Evolutionary conservation across 1,140 invertebrate genomes (phyloP), one percentile per base, ranked within the genome.

Genomic region (Drosophila carrolli): DNA sequence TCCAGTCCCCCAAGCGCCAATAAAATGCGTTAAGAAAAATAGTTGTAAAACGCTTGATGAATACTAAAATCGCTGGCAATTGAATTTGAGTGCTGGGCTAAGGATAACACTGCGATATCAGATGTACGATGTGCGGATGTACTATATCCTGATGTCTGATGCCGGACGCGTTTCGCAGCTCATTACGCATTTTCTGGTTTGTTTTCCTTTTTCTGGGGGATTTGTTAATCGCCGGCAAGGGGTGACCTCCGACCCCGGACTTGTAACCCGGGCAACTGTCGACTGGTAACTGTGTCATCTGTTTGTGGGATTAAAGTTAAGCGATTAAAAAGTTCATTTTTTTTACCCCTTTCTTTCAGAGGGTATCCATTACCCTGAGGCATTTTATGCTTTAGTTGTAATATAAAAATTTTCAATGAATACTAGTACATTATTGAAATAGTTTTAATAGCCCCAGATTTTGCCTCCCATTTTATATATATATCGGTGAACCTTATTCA

Each of bases 11-110:
- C 62, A 47, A 90, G 84, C 85, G 85, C 77, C 63, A 89, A 89
- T 89, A 89, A 88, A 89, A 89, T 84, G 84, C 74, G 84, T 89
- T 89, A 89, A 89, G 84, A 89, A 89, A 89, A 89, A 89, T 89
- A 89, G 84, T 89, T 89, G 85, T 81, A 84, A 84, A 89, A 89
- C 84, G 84, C 59, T 74, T 78, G 85, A 84, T 90, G 84, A 81
- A 89, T 89, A 89, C 84, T 78, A 89, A 89, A 89, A 89, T 63
- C 63, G 41, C 65, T 75, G 16, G 73, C 80, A 88, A 88, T 88
- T 88, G 84, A 88, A 89, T 88, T 83, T 59, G 16, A 76, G 62
- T 50, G 74, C 62, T 14, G 37, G 23, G 16, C 27, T 19, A 19
- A 35, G 38, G 14, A 41, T 47, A 53, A 40, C 53, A 37, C 37